A percentile compares a stretch with the other conserved stretches of the same genome.
phyloP scores from a whole-genome alignment of 2,113 vertebrate species.

The Rousettus leschenaultii region DNA sequence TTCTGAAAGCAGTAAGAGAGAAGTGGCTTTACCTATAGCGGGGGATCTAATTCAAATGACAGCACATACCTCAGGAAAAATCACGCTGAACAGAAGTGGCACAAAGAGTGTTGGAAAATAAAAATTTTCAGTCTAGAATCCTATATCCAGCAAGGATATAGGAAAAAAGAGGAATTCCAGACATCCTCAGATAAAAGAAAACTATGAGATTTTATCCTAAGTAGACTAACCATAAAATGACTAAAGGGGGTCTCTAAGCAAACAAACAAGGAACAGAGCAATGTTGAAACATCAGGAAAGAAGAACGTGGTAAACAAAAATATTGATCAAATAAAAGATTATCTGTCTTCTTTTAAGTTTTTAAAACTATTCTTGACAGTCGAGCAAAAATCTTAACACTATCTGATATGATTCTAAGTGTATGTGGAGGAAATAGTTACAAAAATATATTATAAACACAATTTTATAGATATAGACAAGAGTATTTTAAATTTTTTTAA shows the following conservation, averaged over 20 bases:
- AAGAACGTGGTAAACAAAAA: neutral
- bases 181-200: neutral
- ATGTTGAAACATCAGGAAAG: neutral
- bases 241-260: neutral
- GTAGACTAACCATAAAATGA: neutral
- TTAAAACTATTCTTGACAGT: neutral
- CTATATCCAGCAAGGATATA: neutral
- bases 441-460: neutral
- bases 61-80: neutral
- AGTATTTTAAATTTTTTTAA: neutral
- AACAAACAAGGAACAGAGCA: neutral
- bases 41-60: neutral
- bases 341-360: neutral
- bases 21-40: neutral
- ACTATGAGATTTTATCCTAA: neutral
- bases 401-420: neutral
- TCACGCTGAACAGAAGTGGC: neutral
- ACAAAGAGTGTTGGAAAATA: neutral
- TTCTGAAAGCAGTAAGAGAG: neutral
- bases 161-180: neutral
- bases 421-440: neutral
- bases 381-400: neutral
- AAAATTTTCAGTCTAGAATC: neutral
- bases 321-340: neutral
- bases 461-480: neutral